Percentiles rank a stretch among this genome's conserved stretches.
Conservation (phyloP, 2,113 vertebrate genomes). For the Gasterosteus aculeatus region DNA sequence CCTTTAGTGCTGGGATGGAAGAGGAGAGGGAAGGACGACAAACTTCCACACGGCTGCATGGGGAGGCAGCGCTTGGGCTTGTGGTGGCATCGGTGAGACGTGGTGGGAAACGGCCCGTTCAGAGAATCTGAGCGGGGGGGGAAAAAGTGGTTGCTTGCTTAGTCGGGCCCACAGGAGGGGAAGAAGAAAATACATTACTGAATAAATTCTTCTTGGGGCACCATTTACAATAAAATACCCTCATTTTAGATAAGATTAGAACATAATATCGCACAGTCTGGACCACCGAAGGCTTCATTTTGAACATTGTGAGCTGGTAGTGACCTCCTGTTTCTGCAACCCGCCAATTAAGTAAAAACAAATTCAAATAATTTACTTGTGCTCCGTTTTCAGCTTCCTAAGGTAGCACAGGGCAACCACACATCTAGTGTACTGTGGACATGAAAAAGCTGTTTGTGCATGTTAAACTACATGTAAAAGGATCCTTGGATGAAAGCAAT, state of each 20-base stretch:
- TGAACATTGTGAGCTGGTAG: constrained; percentile 5
- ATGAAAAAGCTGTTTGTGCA: constrained; percentile 12
- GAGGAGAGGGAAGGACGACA: constrained; percentile 89
- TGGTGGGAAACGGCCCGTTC: constrained; percentile 86
- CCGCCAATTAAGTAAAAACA: constrained; percentile 15
- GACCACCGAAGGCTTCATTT: constrained; percentile 1
- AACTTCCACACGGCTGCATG: constrained; percentile 81
- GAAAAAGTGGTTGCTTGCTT: constrained; percentile 3
- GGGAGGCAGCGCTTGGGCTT: constrained; percentile 92
- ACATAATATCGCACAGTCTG: constrained; percentile 20
- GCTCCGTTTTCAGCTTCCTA: constrained; percentile 5
- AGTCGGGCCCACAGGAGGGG: background rate
- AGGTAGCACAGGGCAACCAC: constrained; percentile 9
- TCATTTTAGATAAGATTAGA: constrained; percentile 15
- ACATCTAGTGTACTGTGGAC: constrained; percentile 3
- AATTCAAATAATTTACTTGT: constrained; percentile 16
- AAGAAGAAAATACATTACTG: constrained; percentile 2
- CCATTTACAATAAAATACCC: constrained; percentile 14
- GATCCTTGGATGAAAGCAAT: constrained; percentile 31
- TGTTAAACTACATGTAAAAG: constrained; percentile 38
- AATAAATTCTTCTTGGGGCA: background rate
- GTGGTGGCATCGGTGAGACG: constrained; percentile 91
- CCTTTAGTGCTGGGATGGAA: constrained; percentile 97
- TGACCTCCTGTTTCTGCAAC: constrained; percentile 15
- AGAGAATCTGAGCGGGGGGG: constrained; percentile 85